These are phyloP conservation scores for Amblyopsis hoosieri DNA, from an alignment of 2,797 vertebrate genomes.

Conservation along the genomic window DNA sequence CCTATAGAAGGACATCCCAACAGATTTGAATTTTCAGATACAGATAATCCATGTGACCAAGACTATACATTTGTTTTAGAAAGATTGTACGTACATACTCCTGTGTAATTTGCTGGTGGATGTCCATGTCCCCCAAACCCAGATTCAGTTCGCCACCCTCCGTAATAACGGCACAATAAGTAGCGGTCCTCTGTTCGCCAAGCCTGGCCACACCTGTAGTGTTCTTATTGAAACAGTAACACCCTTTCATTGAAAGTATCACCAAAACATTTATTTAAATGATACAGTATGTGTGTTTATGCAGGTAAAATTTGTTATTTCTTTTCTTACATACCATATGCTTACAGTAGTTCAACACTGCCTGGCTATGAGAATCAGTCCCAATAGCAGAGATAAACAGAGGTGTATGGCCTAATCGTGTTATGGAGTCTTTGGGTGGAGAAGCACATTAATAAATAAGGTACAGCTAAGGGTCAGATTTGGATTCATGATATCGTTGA, in stretches of 20 bases:
- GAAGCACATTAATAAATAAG: neutral
- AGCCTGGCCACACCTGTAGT: slow-evolving; percentile 78
- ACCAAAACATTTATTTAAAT: neutral
- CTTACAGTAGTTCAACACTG: slow-evolving; percentile 80
- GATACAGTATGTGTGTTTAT: neutral
- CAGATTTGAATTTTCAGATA: neutral
- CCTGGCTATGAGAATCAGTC: slow-evolving; percentile 81
- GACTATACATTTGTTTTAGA: neutral
- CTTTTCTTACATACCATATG: slow-evolving; percentile 82
- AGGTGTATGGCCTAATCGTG: slow-evolving; percentile 78
- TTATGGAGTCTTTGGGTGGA: slow-evolving; percentile 80
- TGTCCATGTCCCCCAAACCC: slow-evolving; percentile 89
- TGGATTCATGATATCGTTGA: neutral
- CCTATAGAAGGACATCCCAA: slow-evolving; percentile 65
- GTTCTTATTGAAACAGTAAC: slow-evolving; percentile 72
- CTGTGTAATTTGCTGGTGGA: slow-evolving; percentile 87
- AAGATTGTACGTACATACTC: slow-evolving; percentile 76
- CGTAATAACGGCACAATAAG: slow-evolving; percentile 85
- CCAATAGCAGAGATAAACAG: slow-evolving; percentile 87
- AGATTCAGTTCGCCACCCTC: slow-evolving; percentile 84
- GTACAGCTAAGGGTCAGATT: neutral
- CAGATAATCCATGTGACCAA: neutral
- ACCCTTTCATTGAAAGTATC: neutral
- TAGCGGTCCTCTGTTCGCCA: slow-evolving; percentile 81
- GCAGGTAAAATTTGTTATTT: neutral